Conservation (phyloP, 2,888 invertebrate genomes). For the Uloborus plumipes region DNA sequence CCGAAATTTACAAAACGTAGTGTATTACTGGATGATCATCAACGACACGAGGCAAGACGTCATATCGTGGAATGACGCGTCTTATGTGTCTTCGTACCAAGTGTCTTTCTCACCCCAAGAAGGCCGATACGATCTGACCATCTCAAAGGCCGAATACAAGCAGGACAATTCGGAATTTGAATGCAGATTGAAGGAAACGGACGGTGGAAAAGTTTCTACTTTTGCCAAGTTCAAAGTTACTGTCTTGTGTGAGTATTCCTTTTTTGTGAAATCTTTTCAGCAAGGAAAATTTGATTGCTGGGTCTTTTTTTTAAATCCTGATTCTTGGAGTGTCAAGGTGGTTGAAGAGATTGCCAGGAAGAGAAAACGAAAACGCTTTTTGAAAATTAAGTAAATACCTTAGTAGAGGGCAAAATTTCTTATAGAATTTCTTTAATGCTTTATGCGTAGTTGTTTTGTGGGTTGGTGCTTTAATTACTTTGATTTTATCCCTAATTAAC, state of each 20-base stretch:
- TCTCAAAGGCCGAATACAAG: conserved; percentile 89
- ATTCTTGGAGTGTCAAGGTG: neutral
- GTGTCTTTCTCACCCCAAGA: conserved; percentile 83
- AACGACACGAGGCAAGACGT: conserved; percentile 9
- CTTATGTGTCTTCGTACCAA: conserved; percentile 88
- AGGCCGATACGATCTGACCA: conserved; percentile 89
- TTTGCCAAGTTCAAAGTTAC: conserved; percentile 73
- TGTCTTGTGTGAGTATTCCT: conserved; percentile 75
- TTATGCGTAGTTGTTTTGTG: no score
- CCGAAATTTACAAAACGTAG: conserved; percentile 22
- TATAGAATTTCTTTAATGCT: no score
- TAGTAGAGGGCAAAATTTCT: no score
- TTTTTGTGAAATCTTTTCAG: neutral
- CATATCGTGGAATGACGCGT: conserved; percentile 77
- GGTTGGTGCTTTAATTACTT: no score
- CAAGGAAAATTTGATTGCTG: neutral
- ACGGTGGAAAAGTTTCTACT: conserved; percentile 68
- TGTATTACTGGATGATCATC: conserved; percentile 63
- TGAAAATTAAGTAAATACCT: no score
- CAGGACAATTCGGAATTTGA: conserved; percentile 92
- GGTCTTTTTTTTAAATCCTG: neutral
- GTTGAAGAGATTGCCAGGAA: no score
- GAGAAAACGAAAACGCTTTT: no score
- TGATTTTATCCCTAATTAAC: no score
- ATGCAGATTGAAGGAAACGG: conserved; percentile 80